Percentiles rank a stretch among this genome's conserved stretches.
These are phyloP conservation scores for Chaetodon trifasciatus DNA, from an alignment of 2,797 vertebrate species.

Conservation along the genomic window DNA sequence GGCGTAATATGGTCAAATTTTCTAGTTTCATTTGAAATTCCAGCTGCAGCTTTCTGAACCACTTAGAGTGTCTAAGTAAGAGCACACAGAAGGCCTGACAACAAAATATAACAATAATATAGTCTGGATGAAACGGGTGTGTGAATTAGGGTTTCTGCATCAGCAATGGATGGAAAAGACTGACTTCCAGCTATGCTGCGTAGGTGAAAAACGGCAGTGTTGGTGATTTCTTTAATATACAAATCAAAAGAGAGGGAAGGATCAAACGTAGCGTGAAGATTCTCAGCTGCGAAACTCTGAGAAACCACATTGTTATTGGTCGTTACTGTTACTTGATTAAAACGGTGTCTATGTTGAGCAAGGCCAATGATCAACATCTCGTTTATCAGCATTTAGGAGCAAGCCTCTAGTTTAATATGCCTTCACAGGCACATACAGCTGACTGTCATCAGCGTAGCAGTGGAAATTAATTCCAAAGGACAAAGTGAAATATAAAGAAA, in stretches of 20 bases:
- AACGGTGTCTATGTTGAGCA: neutral
- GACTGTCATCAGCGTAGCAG: neutral
- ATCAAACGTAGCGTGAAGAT: neutral
- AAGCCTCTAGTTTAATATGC: neutral
- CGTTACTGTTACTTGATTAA: neutral
- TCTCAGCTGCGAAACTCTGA: neutral
- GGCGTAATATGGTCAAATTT: neutral
- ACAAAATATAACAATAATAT: neutral
- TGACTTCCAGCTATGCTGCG: neutral
- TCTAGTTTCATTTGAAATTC: neutral
- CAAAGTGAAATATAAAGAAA: neutral
- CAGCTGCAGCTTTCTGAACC: constrained; percentile 1
- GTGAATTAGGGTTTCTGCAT: neutral
- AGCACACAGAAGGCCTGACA: neutral
- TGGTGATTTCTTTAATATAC: too few relatives aligned
- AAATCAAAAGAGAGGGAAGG: neutral
- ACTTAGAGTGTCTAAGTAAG: neutral
- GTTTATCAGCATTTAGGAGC: neutral
- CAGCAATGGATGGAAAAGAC: neutral
- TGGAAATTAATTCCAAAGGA: neutral
- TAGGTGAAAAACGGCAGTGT: too few relatives aligned
- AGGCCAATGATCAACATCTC: neutral
- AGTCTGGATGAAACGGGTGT: neutral
- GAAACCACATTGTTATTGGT: neutral
- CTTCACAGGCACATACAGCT: neutral